Base-by-base conservation (phyloP, 2,113 vertebrate species). In the Brachirus orientalis region DNA sequence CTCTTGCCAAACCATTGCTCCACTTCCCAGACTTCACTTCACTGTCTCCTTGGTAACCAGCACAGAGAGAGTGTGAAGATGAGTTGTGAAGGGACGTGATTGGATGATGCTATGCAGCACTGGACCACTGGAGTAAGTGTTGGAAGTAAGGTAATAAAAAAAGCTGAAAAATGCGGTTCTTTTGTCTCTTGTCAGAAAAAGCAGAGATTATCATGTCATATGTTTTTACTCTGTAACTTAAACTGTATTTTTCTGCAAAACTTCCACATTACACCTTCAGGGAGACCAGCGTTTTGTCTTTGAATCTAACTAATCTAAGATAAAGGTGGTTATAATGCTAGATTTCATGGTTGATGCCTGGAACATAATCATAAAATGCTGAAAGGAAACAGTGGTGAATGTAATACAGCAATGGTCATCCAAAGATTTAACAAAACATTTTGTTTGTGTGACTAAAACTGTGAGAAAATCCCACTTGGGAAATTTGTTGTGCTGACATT, bases 31-130 rank as follows among this genome's bases (percentile, higher is more conserved):
- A 88, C 82, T 83, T 83, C 63, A 66, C 69, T 81, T 79, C 80
- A 83, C 90, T 89, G 90, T 91, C 90, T 91, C 90, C 90, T 88
- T 91, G 90, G 90, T 86, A 91, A 91, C 90, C 87, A 64, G 85
- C 82, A 69, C 56, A 59, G 87, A 80, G 86, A 70, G 76, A 78
- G 74, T 50, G 79, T 66, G 86, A 88, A 74, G 73, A 84, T 79
- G 84, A 82, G 80, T 91, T 90, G 87, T 82, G 81, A 80, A 77
- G 86, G 55, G 67, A 82, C n/a, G 65, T 88, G 90, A 91, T 90
- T 90, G 90, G 90, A 77, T 63, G 72, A 74, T 52, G 54, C 74
- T 56, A 65, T 12, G 55, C 61, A 71, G 87, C 85, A 76, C 85
- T 90, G 82, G 87, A 87, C 90, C 90, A 90, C 80, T 89, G 72